A percentile compares a stretch with the other conserved stretches of the same genome.
Conservation (phyloP, 2,888 invertebrate genomes). For the Drosophila lacicola region DNA sequence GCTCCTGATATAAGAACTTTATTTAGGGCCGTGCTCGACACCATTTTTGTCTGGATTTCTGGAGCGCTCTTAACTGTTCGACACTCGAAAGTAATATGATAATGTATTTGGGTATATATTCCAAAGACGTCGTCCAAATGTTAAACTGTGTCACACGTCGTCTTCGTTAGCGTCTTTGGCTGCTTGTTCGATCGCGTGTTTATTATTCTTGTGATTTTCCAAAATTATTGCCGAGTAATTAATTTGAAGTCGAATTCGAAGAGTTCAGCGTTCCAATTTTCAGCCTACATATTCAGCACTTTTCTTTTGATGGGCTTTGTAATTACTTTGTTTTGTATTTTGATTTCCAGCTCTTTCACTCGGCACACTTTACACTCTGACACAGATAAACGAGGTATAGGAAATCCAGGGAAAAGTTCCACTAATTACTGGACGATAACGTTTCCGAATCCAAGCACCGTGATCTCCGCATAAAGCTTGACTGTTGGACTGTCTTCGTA, state of each 20-base stretch:
- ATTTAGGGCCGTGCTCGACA: slow-evolving; percentile 41
- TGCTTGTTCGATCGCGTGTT: slow-evolving; percentile 44
- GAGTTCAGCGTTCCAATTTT: slow-evolving; percentile 63
- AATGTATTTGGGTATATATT: slow-evolving; percentile 32
- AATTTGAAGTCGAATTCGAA: slow-evolving; percentile 33
- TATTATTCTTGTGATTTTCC: slow-evolving; percentile 60
- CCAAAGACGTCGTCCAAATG: slow-evolving; percentile 14
- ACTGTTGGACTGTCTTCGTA: slow-evolving; percentile 24
- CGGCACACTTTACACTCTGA: slow-evolving; percentile 13
- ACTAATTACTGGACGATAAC: slow-evolving; percentile 39
- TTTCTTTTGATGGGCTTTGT: slow-evolving; percentile 32
- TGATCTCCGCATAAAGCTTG: slow-evolving; percentile 49
- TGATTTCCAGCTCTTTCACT: slow-evolving; percentile 22
- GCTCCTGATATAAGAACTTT: slow-evolving; percentile 32
- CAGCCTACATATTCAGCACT: slow-evolving; percentile 68
- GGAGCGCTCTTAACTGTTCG: slow-evolving; percentile 33
- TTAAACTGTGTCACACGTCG: slow-evolving; percentile 65
- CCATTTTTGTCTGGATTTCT: slow-evolving; percentile 41
- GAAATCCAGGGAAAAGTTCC: slow-evolving; percentile 16
- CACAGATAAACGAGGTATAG: slow-evolving; percentile 20
- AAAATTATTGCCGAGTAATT: slow-evolving; percentile 75
- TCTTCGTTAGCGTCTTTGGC: slow-evolving; percentile 16
- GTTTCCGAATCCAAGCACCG: slow-evolving; percentile 12
- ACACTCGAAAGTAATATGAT: slow-evolving; percentile 38
- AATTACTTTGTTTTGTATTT: slow-evolving; percentile 36